Base-by-base conservation (phyloP, 92 coral and sea anemone genomes). In the Meandrina meandrites region DNA sequence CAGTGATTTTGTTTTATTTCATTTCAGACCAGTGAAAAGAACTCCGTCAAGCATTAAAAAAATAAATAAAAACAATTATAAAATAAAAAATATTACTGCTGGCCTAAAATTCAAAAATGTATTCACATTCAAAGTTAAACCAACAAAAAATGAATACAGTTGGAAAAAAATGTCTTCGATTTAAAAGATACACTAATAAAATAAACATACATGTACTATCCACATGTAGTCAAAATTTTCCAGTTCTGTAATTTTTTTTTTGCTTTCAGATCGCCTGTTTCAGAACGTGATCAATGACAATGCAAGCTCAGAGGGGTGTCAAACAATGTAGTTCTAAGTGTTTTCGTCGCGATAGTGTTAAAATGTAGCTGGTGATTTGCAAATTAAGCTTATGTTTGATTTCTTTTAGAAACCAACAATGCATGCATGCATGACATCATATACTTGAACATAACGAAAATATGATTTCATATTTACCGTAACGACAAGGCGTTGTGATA, bases 401-500 rank as follows among this genome's bases (percentile, higher is more conserved):
- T 28, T 57, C 8, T 47, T 60, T 12, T n/a, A n/a, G n/a, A 84
- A 75, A 74, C 24, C 76, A 45, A 47, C 76, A 42, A 35, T 18
- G 68, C 68, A 60, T 68, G 71, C 71, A 64, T 31, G 82, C 82
- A 76, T 85, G 82, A 85, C 82, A 81, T 81, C 85, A 88, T 87
- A 67, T 15, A 80, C 54, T 48, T 48, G 53, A 48, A 11, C 72
- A 77, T 18, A 27, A 37, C 81, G 22, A 28, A 7, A 27, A 68
- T 32, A 36, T 15, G 34, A 60, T 58, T 34, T 50, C 69, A 75
- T 40, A 40, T 58, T 50, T 82, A 95, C 98, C 98, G 93, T 79
- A 95, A 62, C 31, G 98, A 92, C 79, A 95, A 86, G 50, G 94
- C 96, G 64, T 95, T 94, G 51, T 79, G 91, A 62, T 91, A 93